Base-by-base conservation (phyloP, 1,140 invertebrate species). In the Leptonema lineaticorne region DNA sequence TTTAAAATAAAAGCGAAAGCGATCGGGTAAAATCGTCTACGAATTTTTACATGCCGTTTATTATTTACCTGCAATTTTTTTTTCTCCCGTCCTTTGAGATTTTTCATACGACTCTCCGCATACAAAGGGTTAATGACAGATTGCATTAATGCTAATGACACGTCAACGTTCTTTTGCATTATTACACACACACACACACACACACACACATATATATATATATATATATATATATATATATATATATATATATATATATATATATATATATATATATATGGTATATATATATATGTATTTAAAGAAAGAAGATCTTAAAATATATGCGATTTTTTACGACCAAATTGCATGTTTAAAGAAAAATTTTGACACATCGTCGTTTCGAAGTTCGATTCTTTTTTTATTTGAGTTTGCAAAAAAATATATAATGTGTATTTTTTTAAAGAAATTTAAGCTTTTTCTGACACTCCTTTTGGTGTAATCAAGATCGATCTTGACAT, bases 401-500 rank as follows among this genome's bases (percentile, higher is more conserved):
- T n/a, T n/a, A n/a, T n/a, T n/a, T n/a, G n/a, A n/a, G n/a, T n/a
- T n/a, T n/a, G n/a, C n/a, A n/a, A n/a, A n/a, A n/a, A n/a, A n/a
- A n/a, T n/a, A n/a, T n/a, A n/a, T n/a, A n/a, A n/a, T n/a, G n/a
- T n/a, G n/a, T n/a, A n/a, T n/a, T n/a, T n/a, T n/a, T n/a, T n/a
- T n/a, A n/a, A n/a, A n/a, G n/a, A n/a, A 41, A 11, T 11, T 16
- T 41, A 16, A 41, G 9, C 37, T 16, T 9, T 3, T 41, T 2
- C 9, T 14, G 16, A 41, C 11, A 33, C 11, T 33, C 11, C 30
- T 5, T 11, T 16, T 41, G 11, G 37, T 16, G 16, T 11, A 41
- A 41, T 41, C 16, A 16, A 9, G 16, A 59, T 59, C 57, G 57
- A 59, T 59, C 57, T 59, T 59, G 57, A 59, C 57, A 59, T 16